phyloP scores from a whole-genome alignment of 2,888 invertebrate genomes.

The Operophtera brumata region DNA sequence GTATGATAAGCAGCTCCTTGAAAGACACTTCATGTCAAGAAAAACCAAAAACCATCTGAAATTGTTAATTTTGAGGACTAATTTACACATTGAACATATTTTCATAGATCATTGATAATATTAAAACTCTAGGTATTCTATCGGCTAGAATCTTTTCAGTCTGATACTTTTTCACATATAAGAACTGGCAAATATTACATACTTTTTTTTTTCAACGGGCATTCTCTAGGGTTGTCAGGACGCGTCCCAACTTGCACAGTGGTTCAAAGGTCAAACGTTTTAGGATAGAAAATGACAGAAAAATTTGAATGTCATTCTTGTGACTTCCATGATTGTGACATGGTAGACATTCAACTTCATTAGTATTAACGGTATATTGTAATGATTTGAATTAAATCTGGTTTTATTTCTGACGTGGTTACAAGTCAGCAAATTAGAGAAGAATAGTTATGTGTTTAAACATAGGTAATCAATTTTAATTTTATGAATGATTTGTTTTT shows the following conservation, averaged over 20 bases:
- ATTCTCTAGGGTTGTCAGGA: constrained; percentile 3
- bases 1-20: not conserved
- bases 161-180: not conserved
- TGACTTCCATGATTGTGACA: not conserved
- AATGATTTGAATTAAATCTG: not conserved
- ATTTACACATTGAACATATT: too few species aligned
- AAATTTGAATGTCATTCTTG: not conserved
- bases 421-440: too few species aligned
- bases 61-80: not conserved
- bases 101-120: not conserved
- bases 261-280: constrained; percentile 25
- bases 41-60: not conserved
- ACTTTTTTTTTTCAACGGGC: not conserved
- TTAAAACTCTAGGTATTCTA: not conserved
- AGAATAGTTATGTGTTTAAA: too few species aligned
- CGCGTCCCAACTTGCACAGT: constrained; percentile 14
- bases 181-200: not conserved
- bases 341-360: not conserved
- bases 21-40: not conserved
- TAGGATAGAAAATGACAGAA: constrained; percentile 1
- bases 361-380: not conserved
- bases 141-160: not conserved
- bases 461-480: too few species aligned
- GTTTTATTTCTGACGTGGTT: not conserved
- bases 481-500: too few species aligned